phyloP scores from a whole-genome alignment of 1,140 invertebrate genomes.

The Luehdorfia chinensis region DNA sequence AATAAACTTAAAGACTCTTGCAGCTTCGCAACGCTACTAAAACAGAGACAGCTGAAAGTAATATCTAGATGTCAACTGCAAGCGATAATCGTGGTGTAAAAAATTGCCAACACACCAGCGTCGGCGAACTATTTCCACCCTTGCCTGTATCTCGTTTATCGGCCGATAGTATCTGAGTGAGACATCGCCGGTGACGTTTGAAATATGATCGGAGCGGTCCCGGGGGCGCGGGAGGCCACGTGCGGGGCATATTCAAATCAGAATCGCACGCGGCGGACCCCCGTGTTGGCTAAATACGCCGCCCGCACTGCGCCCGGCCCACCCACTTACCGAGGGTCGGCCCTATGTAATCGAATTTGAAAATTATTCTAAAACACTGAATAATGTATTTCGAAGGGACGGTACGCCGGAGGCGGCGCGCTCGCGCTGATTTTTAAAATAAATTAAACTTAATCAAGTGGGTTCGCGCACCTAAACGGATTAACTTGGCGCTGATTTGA shows the following conservation, averaged over 20 bases:
- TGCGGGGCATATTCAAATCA: conserved; percentile 74
- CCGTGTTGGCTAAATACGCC: conserved; percentile 76
- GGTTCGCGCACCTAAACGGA: conserved; percentile 74
- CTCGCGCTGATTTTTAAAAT: conserved; percentile 72
- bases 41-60: conserved; percentile 59
- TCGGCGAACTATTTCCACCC: conserved; percentile 63
- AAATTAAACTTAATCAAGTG: conserved; percentile 77
- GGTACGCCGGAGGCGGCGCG: conserved; percentile 57
- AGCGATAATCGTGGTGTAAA: conserved; percentile 72
- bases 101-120: conserved; percentile 58
- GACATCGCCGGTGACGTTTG: conserved; percentile 75
- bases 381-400: conserved; percentile 74
- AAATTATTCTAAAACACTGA: conserved; percentile 78
- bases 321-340: conserved; percentile 73
- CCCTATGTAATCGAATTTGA: conserved; percentile 77
- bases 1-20: not conserved
- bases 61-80: conserved; percentile 76
- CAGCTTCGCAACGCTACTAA: conserved; percentile 41
- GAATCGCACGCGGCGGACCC: conserved; percentile 69
- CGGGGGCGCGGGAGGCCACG: conserved; percentile 63
- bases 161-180: conserved; percentile 75
- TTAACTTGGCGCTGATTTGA: conserved; percentile 74
- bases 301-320: conserved; percentile 63
- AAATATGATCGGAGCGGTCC: conserved; percentile 74
- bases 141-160: conserved; percentile 72